Evolutionary conservation across 2,113 vertebrate genomes (phyloP).

Genomic region (Neodontobutis hainanensis): DNA sequence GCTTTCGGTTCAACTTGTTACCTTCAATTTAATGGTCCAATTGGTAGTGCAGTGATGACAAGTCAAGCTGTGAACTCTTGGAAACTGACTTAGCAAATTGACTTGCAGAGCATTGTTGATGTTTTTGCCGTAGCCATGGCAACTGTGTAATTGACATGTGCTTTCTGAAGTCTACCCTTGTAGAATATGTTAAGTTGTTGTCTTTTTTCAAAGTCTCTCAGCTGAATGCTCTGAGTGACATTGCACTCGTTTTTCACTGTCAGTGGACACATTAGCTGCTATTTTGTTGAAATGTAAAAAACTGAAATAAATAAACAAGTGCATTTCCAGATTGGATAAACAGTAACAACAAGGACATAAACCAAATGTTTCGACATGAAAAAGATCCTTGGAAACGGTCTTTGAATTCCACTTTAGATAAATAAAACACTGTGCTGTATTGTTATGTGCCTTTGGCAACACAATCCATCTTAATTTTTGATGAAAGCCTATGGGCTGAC

Average conservation of each 20-base stretch:
- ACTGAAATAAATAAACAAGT: conserved; percentile 7
- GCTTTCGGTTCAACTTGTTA: too few species aligned
- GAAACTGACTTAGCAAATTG: too few species aligned
- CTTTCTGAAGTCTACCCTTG: too few species aligned
- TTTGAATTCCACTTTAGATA: conserved; percentile 53
- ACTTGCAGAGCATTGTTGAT: too few species aligned
- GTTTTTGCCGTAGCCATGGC: too few species aligned
- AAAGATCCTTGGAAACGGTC: conserved; percentile 33
- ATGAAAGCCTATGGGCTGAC: conserved; percentile 69
- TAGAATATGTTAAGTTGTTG: background rate
- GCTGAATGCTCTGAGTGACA: background rate
- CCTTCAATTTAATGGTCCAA: too few species aligned
- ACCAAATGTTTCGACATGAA: conserved; percentile 23
- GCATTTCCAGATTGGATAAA: conserved; percentile 27
- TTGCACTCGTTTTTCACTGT: background rate
- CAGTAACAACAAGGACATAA: conserved; percentile 18
- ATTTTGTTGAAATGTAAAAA: conserved; percentile 30
- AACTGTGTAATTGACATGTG: too few species aligned
- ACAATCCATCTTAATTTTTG: conserved; percentile 76
- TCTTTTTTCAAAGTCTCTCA: background rate
- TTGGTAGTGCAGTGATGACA: too few species aligned
- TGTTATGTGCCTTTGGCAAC: conserved; percentile 60
- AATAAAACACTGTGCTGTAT: conserved; percentile 64
- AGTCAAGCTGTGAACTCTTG: too few species aligned
- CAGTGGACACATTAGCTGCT: conserved; percentile 29